Percentiles rank a stretch among this genome's conserved stretches.
These are phyloP conservation scores for Sinocyclocheilus anophthalmus DNA, from an alignment of 2,113 vertebrate genomes.

Conservation along the genomic window DNA sequence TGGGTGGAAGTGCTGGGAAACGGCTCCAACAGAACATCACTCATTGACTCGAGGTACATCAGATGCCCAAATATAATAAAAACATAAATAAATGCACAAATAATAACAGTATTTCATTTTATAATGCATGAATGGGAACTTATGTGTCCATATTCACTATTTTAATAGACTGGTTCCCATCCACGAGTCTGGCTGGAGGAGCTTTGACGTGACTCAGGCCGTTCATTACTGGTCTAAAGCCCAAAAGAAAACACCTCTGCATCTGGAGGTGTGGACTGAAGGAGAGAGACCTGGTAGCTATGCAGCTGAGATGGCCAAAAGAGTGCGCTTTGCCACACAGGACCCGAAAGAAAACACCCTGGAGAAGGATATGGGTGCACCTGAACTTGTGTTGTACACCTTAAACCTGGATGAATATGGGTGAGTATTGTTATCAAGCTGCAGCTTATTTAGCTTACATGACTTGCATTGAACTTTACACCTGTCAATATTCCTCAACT, in stretches of 20 bases:
- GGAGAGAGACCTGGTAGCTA: slow-evolving; percentile 76
- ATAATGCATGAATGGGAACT: background rate
- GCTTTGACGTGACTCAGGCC: slow-evolving; percentile 84
- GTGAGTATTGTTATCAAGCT: slow-evolving; percentile 60
- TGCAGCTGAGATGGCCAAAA: slow-evolving; percentile 74
- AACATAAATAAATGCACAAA: background rate
- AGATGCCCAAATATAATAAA: background rate
- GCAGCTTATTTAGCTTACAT: background rate
- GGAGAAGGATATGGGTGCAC: slow-evolving; percentile 68
- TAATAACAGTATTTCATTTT: background rate
- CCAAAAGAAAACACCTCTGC: slow-evolving; percentile 67
- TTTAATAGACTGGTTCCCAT: slow-evolving; percentile 80
- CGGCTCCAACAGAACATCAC: slow-evolving; percentile 79
- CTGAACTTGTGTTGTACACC: slow-evolving; percentile 78
- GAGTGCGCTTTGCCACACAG: slow-evolving; percentile 74
- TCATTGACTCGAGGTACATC: slow-evolving; percentile 83
- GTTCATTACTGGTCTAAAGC: slow-evolving; percentile 81
- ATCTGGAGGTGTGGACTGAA: slow-evolving; percentile 82
- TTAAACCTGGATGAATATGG: slow-evolving; percentile 78
- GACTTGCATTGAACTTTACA: background rate
- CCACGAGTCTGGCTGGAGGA: slow-evolving; percentile 81
- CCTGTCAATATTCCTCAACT: background rate
- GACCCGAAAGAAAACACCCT: slow-evolving; percentile 62
- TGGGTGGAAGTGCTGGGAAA: slow-evolving; percentile 76
- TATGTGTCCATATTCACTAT: background rate